Base-by-base conservation (phyloP, 2,797 vertebrate species). In the Hylomyscus alleni region DNA sequence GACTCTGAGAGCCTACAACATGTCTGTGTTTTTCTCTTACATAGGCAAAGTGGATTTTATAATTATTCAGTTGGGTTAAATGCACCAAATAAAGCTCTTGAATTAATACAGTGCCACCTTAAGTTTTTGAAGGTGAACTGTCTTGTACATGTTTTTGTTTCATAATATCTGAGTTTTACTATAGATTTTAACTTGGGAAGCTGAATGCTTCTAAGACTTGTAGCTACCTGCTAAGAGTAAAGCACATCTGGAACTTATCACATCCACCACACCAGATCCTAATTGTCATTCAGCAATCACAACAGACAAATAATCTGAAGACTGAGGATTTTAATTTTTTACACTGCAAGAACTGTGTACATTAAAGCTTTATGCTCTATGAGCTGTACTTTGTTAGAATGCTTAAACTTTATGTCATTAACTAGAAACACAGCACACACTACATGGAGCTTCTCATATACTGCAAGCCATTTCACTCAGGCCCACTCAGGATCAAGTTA, bases 61-160 rank as follows among this genome's bases (percentile, higher is more conserved):
- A 98, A 98, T 98, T 98, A 98, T 98, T 98, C 98, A 98, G 98
- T 98, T 98, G 98, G 97, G 97, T 98, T 98, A 98, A 98, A 99
- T 98, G 98, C 98, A 98, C 98, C 98, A 99, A 98, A 98, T 95
- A 97, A 99, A 99, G 98, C 98, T 98, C 98, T 98, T 98, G 98
- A 98, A 98, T 99, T 99, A 98, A 98, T 99, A 99, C 99, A 99
- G 99, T 99, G 98, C 99, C 99, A 99, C 98, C 98, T 98, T 99
- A 99, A 99, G 99, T 99, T 99, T 99, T 99, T 99, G 99, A 99
- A 99, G 98, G 99, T 99, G 99, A 99, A 99, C 98, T 99, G 98
- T 98, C 44, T 50, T 77, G 44, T 8, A 34, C 19, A 24, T 37
- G 44, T 24, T 86, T 52, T 37, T 67, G 31, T 67, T 50, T 44